Evolutionary conservation across 2,888 invertebrate species (phyloP), one percentile per base, ranked within the genome.

Genomic region (Melolontha melolontha): DNA sequence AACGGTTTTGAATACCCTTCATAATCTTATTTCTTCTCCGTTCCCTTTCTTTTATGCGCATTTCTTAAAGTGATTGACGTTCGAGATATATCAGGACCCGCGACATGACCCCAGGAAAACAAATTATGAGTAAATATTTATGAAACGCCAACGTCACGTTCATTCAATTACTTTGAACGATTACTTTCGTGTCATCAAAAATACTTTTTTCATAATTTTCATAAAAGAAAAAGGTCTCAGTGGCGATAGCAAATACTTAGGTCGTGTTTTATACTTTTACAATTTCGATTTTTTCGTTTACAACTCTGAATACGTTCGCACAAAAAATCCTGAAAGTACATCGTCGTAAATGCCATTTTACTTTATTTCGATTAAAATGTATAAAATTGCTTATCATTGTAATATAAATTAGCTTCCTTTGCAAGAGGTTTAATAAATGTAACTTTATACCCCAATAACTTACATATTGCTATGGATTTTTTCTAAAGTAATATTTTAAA

Each of bases 1-100:
- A 52, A 52, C 52, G 52, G 52, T 52, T 52, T 52, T 52, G 52
- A 52, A 52, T 52, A 52, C 52, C 52, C 52, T 52, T 52, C 52
- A 39, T 52, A 39, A 34, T 52, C 52, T 12, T 39, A 34, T 52
- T 52, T 52, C 52, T 39, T 52, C 52, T 52, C 52, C 16, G 34
- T 52, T 52, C 52, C 52, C 16, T 34, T 39, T 52, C 52, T 52
- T 52, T 52, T 52, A 52, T 52, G 52, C 52, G 52, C 52, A 52
- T 52, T 52, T 52, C 34, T 52, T 52, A 52, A 16, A 39, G 52
- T 52, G 52, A 52, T 52, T 52, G 52, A 52, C 52, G 52, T 52
- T 52, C 52, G 52, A 52, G 52, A 52, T 52, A 52, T 52, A 52
- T 52, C 52, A 52, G 34, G 52, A 52, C 52, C 39, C 22, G 34